Conservation (phyloP, 2,797 vertebrate species). For the Cyclura pinguis region DNA sequence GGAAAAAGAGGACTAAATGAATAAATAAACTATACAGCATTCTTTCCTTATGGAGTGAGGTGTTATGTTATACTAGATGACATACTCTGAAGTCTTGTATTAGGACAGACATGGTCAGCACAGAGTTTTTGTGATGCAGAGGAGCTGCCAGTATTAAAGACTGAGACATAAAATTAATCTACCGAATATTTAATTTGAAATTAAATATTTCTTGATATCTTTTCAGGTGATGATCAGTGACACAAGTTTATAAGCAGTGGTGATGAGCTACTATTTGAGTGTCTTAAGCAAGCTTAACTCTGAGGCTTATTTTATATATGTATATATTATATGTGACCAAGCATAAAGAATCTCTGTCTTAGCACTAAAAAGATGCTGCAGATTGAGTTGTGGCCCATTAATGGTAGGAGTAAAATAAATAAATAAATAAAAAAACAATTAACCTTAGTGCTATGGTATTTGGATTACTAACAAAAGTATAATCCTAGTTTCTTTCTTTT, state of each 20-base stretch:
- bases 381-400: neutral
- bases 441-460: neutral
- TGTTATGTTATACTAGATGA: neutral
- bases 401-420: no score
- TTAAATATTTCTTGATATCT: accelerated
- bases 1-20: neutral
- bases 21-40: neutral
- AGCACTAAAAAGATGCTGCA: neutral
- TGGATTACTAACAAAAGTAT: neutral
- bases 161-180: neutral
- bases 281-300: neutral
- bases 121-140: no score
- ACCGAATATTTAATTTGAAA: neutral
- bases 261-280: neutral
- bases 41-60: neutral
- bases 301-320: neutral
- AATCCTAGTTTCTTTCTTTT: constrained; percentile 42
- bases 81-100: neutral
- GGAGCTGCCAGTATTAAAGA: neutral
- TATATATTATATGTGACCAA: neutral
- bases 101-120: no score
- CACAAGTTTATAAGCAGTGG: neutral
- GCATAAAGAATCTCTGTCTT: accelerated
- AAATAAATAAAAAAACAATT: neutral
- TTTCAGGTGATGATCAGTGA: neutral